A percentile compares a stretch with the other conserved stretches of the same genome.
phyloP scores from a whole-genome alignment of 1,140 invertebrate species.

The Cyclina sinensis region DNA sequence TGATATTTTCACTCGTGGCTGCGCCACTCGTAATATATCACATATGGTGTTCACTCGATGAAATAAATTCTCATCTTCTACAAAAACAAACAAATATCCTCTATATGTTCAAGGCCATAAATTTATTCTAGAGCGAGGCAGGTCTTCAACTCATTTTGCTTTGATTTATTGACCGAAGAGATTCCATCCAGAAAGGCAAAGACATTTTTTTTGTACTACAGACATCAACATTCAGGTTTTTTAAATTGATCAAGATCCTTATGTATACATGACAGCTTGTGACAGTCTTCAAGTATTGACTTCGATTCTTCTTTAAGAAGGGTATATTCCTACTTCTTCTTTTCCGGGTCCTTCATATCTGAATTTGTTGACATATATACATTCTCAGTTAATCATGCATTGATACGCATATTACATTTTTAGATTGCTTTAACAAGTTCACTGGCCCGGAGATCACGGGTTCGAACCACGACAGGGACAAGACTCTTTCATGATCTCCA shows the following conservation, averaged over 20 bases:
- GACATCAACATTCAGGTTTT: constrained; percentile 1
- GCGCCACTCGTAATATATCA: no score
- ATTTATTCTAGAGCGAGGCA: constrained; percentile 27
- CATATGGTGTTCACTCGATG: no score
- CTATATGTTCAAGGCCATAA: constrained; percentile 23
- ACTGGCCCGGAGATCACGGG: no score
- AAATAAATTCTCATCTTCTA: no score
- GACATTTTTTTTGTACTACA: constrained; percentile 5
- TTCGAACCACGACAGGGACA: no score
- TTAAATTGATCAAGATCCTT: constrained; percentile 29
- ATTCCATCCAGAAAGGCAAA: constrained; percentile 17
- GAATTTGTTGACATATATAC: no score
- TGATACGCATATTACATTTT: not conserved
- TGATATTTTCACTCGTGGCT: no score
- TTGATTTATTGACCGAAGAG: constrained; percentile 17
- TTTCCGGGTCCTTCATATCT: not conserved
- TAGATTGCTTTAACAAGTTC: not conserved
- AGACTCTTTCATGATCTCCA: no score
- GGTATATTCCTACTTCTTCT: not conserved
- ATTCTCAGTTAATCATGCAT: no score
- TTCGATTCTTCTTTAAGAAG: constrained; percentile 23
- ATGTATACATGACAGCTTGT: constrained; percentile 20
- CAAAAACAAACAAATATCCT: no score
- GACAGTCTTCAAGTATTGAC: constrained; percentile 22
- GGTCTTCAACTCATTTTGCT: not conserved